These are phyloP conservation scores for Caenorhabditis macrosperma DNA, from an alignment of 2,888 invertebrate genomes.

Conservation along the genomic window DNA sequence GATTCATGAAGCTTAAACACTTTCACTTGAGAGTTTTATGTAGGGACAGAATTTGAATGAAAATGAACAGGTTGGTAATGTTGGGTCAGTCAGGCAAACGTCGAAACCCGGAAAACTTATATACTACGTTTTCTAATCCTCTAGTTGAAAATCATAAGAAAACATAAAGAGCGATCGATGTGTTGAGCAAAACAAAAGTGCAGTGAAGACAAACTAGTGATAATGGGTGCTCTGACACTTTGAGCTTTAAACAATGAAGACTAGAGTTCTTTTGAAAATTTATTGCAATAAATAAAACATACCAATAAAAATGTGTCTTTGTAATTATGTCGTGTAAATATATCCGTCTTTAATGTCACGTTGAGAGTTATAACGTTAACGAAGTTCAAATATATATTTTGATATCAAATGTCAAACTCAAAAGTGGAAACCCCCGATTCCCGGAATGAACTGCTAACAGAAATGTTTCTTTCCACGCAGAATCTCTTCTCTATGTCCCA, in stretches of 20 bases:
- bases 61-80: slow-evolving; percentile 1
- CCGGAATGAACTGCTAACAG: no score
- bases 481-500: not conserved
- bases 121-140: no score
- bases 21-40: slow-evolving; percentile 19
- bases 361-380: no score
- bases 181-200: not conserved
- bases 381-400: no score
- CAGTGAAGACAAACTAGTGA: not conserved
- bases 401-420: no score
- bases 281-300: no score
- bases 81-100: not conserved
- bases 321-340: no score
- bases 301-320: no score
- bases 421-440: no score
- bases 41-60: slow-evolving; percentile 44
- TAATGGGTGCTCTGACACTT: not conserved
- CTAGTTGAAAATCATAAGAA: not conserved
- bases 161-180: not conserved
- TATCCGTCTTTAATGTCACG: no score
- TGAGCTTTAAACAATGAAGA: not conserved
- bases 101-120: not conserved
- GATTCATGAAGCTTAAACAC: slow-evolving; percentile 26
- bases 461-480: not conserved
- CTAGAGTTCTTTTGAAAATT: no score